Evolutionary conservation across 2,888 invertebrate genomes (phyloP).

Genomic region (Tubiluchus corallicola): DNA sequence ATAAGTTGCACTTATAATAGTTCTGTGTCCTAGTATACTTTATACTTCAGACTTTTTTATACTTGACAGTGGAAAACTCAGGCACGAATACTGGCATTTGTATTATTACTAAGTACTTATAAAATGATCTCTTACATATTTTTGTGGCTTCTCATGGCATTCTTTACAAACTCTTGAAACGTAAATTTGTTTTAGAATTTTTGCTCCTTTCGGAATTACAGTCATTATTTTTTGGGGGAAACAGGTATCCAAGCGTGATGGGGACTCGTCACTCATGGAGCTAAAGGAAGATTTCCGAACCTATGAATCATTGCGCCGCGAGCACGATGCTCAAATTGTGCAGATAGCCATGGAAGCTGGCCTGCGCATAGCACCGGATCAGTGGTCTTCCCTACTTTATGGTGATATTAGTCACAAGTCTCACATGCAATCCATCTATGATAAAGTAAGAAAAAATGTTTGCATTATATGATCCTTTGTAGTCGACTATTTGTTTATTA

Average conservation of each 20-base stretch:
- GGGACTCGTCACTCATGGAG: slow-evolving; percentile 94
- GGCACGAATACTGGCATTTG: too few species aligned
- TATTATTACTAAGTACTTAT: too few species aligned
- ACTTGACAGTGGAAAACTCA: too few species aligned
- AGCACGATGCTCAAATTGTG: slow-evolving; percentile 96
- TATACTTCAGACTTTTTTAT: too few species aligned
- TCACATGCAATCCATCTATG: slow-evolving; percentile 67
- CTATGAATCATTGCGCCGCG: slow-evolving; percentile 75
- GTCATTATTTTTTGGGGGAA: too few species aligned
- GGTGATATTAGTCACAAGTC: slow-evolving; percentile 88
- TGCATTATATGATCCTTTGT: too few species aligned
- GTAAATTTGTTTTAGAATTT: slow-evolving; percentile 6
- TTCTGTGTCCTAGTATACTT: too few species aligned
- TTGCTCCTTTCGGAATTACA: not conserved
- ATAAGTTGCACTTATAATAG: too few species aligned
- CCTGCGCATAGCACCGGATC: slow-evolving; percentile 85
- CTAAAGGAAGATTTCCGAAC: slow-evolving; percentile 87
- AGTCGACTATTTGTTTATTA: too few species aligned
- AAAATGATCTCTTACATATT: too few species aligned
- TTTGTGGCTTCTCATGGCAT: too few species aligned
- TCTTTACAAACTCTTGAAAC: not conserved
- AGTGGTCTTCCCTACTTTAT: slow-evolving; percentile 90
- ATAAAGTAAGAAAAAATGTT: too few species aligned
- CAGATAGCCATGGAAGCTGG: slow-evolving; percentile 96
- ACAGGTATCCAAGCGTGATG: slow-evolving; percentile 81